Percentiles rank a stretch among this genome's conserved stretches.
Conservation (phyloP, 2,888 invertebrate species). For the Leucoma salicis region DNA sequence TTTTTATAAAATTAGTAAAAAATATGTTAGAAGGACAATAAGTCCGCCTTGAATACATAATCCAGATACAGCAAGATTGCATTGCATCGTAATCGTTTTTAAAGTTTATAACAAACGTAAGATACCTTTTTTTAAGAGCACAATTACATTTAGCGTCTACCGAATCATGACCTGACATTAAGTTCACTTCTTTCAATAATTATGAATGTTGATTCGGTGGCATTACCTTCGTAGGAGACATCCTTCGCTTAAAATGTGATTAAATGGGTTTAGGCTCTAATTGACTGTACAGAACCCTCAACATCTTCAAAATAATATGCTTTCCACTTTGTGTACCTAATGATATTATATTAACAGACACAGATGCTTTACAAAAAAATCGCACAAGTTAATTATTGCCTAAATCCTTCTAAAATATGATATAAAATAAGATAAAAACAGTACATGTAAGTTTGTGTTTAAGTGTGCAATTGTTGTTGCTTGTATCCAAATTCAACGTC, state of each 20-base stretch:
- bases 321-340: constrained; percentile 39
- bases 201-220: constrained; percentile 44
- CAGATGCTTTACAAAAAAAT: constrained; percentile 35
- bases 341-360: constrained; percentile 20
- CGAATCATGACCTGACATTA: constrained; percentile 33
- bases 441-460: constrained; percentile 62
- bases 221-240: constrained; percentile 46
- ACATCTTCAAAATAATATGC: constrained; percentile 35
- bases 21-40: no score
- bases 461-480: constrained; percentile 78
- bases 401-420: constrained; percentile 70
- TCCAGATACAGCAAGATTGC: no score
- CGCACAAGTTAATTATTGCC: constrained; percentile 72
- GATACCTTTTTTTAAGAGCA: no score
- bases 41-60: no score
- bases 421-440: constrained; percentile 54
- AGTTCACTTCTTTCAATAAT: constrained; percentile 19
- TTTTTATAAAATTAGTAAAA: no score
- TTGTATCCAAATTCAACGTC: constrained; percentile 31
- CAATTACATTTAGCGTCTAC: constrained; percentile 58
- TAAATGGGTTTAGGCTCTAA: constrained; percentile 75
- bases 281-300: constrained; percentile 50
- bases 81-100: no score
- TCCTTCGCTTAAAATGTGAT: constrained; percentile 59
- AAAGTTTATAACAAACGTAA: no score